These are phyloP conservation scores for Liposcelis brunnea DNA, from an alignment of 2,888 invertebrate species.

Conservation along the genomic window DNA sequence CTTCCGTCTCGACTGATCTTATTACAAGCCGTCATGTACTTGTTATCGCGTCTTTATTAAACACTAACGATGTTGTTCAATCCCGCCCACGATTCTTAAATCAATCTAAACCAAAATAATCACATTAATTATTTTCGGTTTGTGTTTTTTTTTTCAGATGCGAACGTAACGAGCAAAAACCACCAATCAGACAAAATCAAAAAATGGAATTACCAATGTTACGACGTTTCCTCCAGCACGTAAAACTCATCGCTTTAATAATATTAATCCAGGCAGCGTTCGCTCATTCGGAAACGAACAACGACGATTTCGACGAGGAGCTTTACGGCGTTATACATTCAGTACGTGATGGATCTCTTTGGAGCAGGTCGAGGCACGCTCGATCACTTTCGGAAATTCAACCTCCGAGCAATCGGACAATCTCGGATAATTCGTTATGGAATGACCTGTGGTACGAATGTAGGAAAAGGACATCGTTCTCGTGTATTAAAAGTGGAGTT, in stretches of 20 bases:
- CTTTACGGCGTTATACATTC: conserved; percentile 1
- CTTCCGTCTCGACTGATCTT: too few species aligned
- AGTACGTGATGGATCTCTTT: conserved; percentile 1
- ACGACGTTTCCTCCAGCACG: not conserved
- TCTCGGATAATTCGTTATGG: conserved; percentile 47
- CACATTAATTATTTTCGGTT: too few species aligned
- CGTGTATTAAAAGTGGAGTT: conserved; percentile 61
- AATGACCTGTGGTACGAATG: conserved; percentile 55
- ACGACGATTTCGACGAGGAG: conserved; percentile 5
- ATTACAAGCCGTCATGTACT: too few species aligned
- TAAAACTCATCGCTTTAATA: not conserved
- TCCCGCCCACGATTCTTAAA: too few species aligned
- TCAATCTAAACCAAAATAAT: too few species aligned
- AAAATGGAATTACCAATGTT: not conserved
- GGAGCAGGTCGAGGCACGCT: conserved; percentile 3
- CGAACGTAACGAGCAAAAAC: not conserved
- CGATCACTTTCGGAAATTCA: not conserved
- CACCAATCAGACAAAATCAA: too few species aligned
- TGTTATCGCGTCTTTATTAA: too few species aligned
- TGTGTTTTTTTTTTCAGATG: not conserved
- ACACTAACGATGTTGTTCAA: too few species aligned
- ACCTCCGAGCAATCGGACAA: not conserved
- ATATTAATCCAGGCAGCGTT: not conserved
- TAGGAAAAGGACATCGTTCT: conserved; percentile 41
- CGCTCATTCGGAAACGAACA: not conserved